These are phyloP conservation scores for Anas platyrhynchos DNA, from an alignment of 2,113 vertebrate species.

Conservation along the genomic window DNA sequence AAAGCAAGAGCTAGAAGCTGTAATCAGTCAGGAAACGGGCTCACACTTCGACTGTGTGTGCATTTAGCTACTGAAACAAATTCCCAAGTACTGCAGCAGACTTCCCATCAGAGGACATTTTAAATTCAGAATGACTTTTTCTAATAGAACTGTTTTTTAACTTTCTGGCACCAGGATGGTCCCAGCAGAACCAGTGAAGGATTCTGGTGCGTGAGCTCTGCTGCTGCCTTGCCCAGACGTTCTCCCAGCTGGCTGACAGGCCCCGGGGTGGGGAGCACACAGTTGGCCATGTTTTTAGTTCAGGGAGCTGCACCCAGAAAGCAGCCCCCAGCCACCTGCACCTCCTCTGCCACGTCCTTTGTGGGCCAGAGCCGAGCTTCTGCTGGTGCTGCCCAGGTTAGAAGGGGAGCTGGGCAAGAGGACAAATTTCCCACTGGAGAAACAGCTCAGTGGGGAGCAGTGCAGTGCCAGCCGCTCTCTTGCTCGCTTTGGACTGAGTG, in stretches of 20 bases:
- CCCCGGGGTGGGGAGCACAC: neutral
- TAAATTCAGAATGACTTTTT: neutral
- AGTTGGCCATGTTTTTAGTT: neutral
- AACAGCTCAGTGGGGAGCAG: neutral
- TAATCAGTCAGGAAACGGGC: neutral
- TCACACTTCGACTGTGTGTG: neutral
- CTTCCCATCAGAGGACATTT: neutral
- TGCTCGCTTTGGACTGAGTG: neutral
- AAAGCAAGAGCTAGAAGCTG: neutral
- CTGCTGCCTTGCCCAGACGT: neutral
- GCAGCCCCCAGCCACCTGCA: neutral
- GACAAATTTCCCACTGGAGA: neutral
- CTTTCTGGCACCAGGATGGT: neutral
- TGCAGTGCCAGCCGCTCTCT: neutral
- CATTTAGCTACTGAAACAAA: neutral
- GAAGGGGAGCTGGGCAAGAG: neutral
- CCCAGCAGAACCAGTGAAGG: neutral
- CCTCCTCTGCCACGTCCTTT: neutral
- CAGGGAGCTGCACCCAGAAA: neutral
- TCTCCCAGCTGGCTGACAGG: neutral
- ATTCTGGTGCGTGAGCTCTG: neutral
- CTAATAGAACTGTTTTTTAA: neutral
- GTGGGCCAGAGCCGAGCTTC: neutral
- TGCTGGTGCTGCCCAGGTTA: neutral
- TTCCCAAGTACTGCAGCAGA: fast-evolving